Conservation (phyloP, 2,797 vertebrate genomes). For the Mycteria americana region DNA sequence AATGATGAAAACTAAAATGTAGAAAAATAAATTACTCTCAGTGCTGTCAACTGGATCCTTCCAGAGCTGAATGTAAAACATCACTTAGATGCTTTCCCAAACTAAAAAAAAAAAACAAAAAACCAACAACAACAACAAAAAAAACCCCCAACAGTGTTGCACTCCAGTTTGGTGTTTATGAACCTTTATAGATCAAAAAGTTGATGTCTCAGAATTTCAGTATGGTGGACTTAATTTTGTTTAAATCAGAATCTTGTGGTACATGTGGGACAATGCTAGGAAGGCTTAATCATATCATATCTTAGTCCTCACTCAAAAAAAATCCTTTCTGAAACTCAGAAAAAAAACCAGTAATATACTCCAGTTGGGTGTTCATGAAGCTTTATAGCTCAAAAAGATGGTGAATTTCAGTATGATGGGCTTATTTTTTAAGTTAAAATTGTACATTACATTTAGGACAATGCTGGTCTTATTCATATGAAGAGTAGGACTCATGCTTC, state of each 20-base stretch:
- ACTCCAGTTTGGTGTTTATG: background rate
- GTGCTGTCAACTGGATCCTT: background rate
- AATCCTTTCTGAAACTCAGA: background rate
- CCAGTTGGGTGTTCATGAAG: background rate
- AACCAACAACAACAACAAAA: background rate
- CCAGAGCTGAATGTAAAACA: background rate
- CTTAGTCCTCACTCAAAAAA: background rate
- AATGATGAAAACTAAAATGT: background rate
- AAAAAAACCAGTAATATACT: background rate
- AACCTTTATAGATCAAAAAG: background rate
- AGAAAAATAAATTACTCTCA: background rate
- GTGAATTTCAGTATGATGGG: background rate
- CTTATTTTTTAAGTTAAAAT: background rate
- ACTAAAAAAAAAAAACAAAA: background rate
- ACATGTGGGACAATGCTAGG: background rate
- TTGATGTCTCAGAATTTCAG: background rate
- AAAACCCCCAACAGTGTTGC: background rate
- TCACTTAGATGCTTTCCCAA: background rate
- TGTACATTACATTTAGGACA: background rate
- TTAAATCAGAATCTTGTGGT: background rate
- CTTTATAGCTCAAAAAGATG: background rate
- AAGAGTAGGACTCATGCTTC: background rate
- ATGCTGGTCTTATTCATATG: background rate
- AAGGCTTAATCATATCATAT: background rate
- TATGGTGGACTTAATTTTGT: background rate